Evolutionary conservation across 2,888 invertebrate genomes (phyloP), one percentile per base, ranked within the genome.

Genomic region (Orgyia antiqua): DNA sequence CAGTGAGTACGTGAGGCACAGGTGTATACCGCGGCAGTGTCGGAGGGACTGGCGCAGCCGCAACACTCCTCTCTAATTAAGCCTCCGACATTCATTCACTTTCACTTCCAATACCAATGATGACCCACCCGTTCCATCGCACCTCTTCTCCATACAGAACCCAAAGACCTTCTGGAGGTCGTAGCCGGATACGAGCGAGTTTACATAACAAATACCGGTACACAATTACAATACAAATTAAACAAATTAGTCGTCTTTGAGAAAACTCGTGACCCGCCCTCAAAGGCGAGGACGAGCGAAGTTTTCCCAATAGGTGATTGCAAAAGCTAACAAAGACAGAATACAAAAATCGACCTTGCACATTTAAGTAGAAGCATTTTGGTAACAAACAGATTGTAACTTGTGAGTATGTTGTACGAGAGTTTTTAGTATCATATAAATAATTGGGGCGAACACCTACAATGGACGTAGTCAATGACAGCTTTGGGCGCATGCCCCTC

Each of bases 11-110:
- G 49, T 55, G 58, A 47, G 54, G 58, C 69, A 65, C 80, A 82
- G 63, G 74, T 63, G 71, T 56, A 46, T 48, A 51, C 64, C 75
- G 78, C 82, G 79, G 48, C 69, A 72, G 65, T 57, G 66, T 65
- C 71, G 62, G 76, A 72, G 75, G 74, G 74, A 86, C 86, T 86
- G 79, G 64, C 77, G 72, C 75, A 67, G 65, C 62, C 74, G 67
- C 72, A 61, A 65, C 67, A 67, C 76, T 80, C 79, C 77, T 84
- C 86, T 84, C 82, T 84, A 86, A 86, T 84, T 86, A 86, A 86
- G 82, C 73, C 80, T 82, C 76, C 63, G 77, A 70, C 77, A 80
- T 80, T 84, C 86, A 82, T 82, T 84, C 80, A 84, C 86, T 86
- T 86, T 86, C 86, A 86, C 86, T 86, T 86, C 82, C 74, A 83